Evolutionary conservation across 2,888 invertebrate species (phyloP), one percentile per base, ranked within the genome.

Genomic region (Diplolepis rosae): DNA sequence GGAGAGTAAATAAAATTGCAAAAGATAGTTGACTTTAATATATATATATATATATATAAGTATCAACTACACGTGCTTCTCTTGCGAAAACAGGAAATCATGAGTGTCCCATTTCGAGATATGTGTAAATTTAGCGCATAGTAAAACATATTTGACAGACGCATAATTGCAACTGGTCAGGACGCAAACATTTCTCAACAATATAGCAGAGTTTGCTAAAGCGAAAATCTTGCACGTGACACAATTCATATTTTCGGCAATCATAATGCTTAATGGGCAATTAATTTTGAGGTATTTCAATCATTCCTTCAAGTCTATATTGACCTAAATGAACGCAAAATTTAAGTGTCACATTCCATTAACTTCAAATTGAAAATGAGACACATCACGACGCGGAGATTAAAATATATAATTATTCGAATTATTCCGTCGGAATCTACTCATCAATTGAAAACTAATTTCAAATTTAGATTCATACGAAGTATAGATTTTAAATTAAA

Each of bases 111-210:
- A 68, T 80, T 79, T 76, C 74, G 72, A 74, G 75, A 72, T 71
- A 69, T 72, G 72, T 51, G 72, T 80, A 82, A 83, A 83, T 82
- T 80, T 83, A 83, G 81, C n/a, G n/a, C n/a, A n/a, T n/a, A n/a
- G n/a, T n/a, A 79, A 74, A 70, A 50, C 70, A 66, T 77, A 78
- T 77, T 76, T 73, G 74, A 68, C 65, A 51, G 65, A 73, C 75
- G 73, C 73, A 68, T 83, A 84, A 83, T 83, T 82, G 79, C 77
- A 80, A 81, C 81, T 80, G 77, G 79, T 74, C 71, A 76, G 52
- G 66, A 52, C 70, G 66, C 35, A 39, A 61, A 61, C 24, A 32
- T 18, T 35, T 15, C 66, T 67, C 71, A 73, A 79, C 73, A 80
- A 80, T 74, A 70, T 77, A 73, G 75, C 72, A 68, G 45, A 72